Evolutionary conservation across 2,113 vertebrate genomes (phyloP), one percentile per base, ranked within the genome.

Genomic region (Sprattus sprattus): DNA sequence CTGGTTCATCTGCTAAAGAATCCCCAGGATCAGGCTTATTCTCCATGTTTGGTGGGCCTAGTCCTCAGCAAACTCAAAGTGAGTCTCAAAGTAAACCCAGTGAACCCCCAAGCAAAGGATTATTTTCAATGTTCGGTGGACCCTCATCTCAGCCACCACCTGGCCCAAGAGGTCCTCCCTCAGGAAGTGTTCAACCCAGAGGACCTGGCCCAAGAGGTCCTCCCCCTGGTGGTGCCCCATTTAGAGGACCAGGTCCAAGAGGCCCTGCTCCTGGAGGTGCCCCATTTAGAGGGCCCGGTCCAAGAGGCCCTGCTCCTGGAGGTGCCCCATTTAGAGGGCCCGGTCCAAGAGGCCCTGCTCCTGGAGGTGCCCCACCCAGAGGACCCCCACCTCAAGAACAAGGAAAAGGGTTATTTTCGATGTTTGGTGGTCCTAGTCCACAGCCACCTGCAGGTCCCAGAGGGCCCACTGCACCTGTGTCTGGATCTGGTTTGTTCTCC

Each of bases 91-190:
- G 91, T 78, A 78, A 78, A 78, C 28, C 71, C 28, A 78, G 71
- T 78, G 94, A 94, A 85, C 75, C 93, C 84, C 86, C 88, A 83
- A 89, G 91, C 16, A 95, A 94, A 93, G 91, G 93, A 45, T 64
- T 95, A 25, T 95, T 95, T 91, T 95, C 95, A 5, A 92, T 95
- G 89, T 95, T 96, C 89, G 89, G 92, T 89, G 83, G 89, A 80
- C 84, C 94, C 90, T 52, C 88, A 15, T 84, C 32, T 2, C 83
- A 88, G 11, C 54, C 46, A 78, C n/a, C 87, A 85, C 49, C 81
- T 28, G 64, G 64, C 2, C 87, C 88, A 57, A 89, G 86, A 85
- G 91, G 87, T 81, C 90, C 91, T 86, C 82, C 49, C 0, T 91
- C 92, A 92, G 91, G 86, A 87, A 82, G 81, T 88, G 80, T 91